Percentiles rank a stretch among this genome's conserved stretches.
Evolutionary conservation across 2,113 vertebrate species (phyloP).

Genomic region (Pelobates fuscus): DNA sequence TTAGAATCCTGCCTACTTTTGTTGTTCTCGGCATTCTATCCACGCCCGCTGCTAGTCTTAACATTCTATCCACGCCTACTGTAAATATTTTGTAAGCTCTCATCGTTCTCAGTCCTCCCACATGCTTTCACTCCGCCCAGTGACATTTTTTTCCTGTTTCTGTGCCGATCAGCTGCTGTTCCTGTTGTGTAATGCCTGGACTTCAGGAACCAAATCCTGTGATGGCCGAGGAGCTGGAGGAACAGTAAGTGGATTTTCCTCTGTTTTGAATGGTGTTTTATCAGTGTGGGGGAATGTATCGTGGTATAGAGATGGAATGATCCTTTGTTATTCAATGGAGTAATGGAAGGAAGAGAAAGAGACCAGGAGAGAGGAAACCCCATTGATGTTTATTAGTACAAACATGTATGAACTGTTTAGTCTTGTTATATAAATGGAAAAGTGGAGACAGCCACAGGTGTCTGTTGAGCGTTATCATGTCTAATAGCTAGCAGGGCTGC

Average conservation of each 20-base stretch:
- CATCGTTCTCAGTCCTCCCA: slow-evolving; percentile 11
- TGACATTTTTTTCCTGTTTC: not conserved
- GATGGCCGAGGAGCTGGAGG: slow-evolving; percentile 69
- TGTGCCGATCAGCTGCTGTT: not conserved
- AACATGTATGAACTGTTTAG: too few relatives aligned
- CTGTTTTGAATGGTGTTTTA: not conserved
- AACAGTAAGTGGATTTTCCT: slow-evolving; percentile 58
- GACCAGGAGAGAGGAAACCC: too few relatives aligned
- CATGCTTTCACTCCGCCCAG: not conserved
- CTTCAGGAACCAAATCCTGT: slow-evolving; percentile 42
- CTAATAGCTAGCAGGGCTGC: too few relatives aligned
- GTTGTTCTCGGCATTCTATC: not conserved
- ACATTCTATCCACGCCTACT: not conserved
- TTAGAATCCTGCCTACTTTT: not conserved
- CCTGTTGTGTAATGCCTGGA: slow-evolving; percentile 19
- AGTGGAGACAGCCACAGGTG: too few relatives aligned
- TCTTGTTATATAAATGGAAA: too few relatives aligned
- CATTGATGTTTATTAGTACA: too few relatives aligned
- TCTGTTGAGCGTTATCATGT: too few relatives aligned
- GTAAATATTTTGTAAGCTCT: too few relatives aligned
- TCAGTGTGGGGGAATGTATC: slow-evolving; percentile 43
- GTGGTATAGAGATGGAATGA: not conserved
- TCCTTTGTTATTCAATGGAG: too few relatives aligned
- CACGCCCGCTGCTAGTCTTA: not conserved
- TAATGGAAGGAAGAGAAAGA: too few relatives aligned